Conservation (phyloP, 2,797 vertebrate species). For the Brotula barbata region DNA sequence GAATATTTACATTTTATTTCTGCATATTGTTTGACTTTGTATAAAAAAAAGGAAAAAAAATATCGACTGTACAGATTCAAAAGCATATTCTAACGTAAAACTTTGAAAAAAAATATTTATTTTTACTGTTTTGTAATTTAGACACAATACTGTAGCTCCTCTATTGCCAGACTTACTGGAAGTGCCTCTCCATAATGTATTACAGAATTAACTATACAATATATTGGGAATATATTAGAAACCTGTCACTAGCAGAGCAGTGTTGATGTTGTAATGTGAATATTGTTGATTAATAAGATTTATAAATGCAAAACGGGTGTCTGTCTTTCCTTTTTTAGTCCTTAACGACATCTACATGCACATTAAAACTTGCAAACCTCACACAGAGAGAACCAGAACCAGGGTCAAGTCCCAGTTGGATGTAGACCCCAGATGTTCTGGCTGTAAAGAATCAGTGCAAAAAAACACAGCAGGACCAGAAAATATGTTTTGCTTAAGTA, state of each 20-base stretch:
- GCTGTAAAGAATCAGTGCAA: too few species aligned
- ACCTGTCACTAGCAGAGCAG: conserved; percentile 90
- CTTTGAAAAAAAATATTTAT: conserved; percentile 97
- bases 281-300: conserved; percentile 90
- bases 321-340: conserved; percentile 57
- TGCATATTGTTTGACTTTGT: conserved; percentile 91
- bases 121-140: conserved; percentile 98
- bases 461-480: too few species aligned
- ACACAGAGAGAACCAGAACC: too few species aligned
- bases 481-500: too few species aligned
- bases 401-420: too few species aligned
- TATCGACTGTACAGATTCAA: conserved; percentile 89
- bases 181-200: conserved; percentile 98
- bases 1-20: conserved; percentile 85
- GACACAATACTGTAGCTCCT: conserved; percentile 93
- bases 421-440: too few species aligned
- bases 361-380: too few species aligned
- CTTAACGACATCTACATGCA: too few species aligned
- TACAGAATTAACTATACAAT: conserved; percentile 87
- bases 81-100: conserved; percentile 78
- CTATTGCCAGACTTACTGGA: conserved; percentile 95
- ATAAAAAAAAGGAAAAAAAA: conserved; percentile 86
- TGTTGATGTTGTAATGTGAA: conserved; percentile 95
- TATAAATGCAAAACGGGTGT: conserved; percentile 82
- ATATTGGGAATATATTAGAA: conserved; percentile 91